phyloP scores from a whole-genome alignment of 2,797 vertebrate species.

The Phataginus tricuspis region DNA sequence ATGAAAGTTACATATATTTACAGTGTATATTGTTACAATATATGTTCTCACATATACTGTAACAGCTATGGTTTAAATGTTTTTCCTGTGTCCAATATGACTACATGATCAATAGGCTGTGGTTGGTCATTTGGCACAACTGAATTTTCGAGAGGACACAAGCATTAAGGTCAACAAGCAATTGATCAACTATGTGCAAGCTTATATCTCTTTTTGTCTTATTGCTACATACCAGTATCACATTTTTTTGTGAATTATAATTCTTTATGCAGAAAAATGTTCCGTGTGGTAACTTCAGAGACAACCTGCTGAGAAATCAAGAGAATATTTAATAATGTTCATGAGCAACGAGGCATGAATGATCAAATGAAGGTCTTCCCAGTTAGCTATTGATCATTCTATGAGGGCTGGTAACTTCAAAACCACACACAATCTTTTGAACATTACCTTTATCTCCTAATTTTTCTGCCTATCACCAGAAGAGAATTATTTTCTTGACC shows the following conservation, averaged over 20 bases:
- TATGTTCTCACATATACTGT: neutral
- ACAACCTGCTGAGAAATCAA: slow-evolving; percentile 64
- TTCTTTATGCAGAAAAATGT: slow-evolving; percentile 63
- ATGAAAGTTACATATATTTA: neutral
- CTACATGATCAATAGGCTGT: neutral
- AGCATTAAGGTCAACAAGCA: neutral
- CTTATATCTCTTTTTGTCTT: slow-evolving; percentile 46
- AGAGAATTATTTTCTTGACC: slow-evolving; percentile 65
- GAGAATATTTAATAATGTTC: slow-evolving; percentile 76
- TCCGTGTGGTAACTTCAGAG: slow-evolving; percentile 66
- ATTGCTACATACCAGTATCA: neutral
- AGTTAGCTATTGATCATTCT: slow-evolving; percentile 80
- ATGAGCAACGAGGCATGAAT: slow-evolving; percentile 64
- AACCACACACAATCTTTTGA: slow-evolving; percentile 68
- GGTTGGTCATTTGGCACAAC: neutral
- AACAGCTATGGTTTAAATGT: neutral
- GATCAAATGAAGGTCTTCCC: slow-evolving; percentile 72
- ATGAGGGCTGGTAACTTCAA: slow-evolving; percentile 75
- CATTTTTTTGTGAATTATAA: slow-evolving; percentile 46
- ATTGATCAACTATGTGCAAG: neutral
- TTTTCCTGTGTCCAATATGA: neutral
- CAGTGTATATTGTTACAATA: too few species aligned
- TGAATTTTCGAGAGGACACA: neutral
- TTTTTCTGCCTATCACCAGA: slow-evolving; percentile 53
- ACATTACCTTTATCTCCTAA: slow-evolving; percentile 71